Conservation (phyloP, 2,888 invertebrate genomes). For the Lymantria monacha region DNA sequence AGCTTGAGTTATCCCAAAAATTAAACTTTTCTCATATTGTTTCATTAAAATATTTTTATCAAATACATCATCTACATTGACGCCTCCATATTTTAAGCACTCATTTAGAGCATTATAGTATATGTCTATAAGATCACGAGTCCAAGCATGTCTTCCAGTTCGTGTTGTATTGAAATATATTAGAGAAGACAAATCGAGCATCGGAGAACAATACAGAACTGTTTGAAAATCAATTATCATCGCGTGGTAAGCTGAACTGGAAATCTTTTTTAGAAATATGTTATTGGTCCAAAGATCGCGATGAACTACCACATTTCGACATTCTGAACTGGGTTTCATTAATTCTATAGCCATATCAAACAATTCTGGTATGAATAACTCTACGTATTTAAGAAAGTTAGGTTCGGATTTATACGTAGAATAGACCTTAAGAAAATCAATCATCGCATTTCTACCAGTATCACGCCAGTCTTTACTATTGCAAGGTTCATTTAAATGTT, state of each 20-base stretch:
- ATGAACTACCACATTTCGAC: conserved; percentile 80
- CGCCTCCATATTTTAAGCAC: conserved; percentile 56
- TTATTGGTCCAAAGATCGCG: conserved; percentile 85
- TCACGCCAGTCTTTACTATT: conserved; percentile 53
- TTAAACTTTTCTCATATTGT: conserved; percentile 53
- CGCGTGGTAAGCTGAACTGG: conserved; percentile 61
- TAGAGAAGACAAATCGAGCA: conserved; percentile 82
- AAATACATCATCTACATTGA: conserved; percentile 45
- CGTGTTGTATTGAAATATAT: conserved; percentile 80
- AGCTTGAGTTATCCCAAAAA: conserved; percentile 65
- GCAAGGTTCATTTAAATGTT: conserved; percentile 52
- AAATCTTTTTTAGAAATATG: conserved; percentile 70
- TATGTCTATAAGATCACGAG: conserved; percentile 66
- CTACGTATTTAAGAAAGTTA: conserved; percentile 42
- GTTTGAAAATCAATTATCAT: conserved; percentile 87
- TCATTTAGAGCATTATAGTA: conserved; percentile 77
- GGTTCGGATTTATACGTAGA: conserved; percentile 51
- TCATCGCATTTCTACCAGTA: conserved; percentile 59
- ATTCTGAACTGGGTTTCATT: conserved; percentile 62
- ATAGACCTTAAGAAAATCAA: conserved; percentile 57
- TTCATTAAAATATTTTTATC: conserved; percentile 37
- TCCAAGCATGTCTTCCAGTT: conserved; percentile 63
- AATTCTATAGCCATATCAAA: conserved; percentile 47
- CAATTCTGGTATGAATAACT: conserved; percentile 42
- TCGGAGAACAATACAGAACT: conserved; percentile 84